Percentiles rank a stretch among this genome's conserved stretches.
phyloP scores from a whole-genome alignment of 2,888 invertebrate species.

The Pogonocherus hispidulus region DNA sequence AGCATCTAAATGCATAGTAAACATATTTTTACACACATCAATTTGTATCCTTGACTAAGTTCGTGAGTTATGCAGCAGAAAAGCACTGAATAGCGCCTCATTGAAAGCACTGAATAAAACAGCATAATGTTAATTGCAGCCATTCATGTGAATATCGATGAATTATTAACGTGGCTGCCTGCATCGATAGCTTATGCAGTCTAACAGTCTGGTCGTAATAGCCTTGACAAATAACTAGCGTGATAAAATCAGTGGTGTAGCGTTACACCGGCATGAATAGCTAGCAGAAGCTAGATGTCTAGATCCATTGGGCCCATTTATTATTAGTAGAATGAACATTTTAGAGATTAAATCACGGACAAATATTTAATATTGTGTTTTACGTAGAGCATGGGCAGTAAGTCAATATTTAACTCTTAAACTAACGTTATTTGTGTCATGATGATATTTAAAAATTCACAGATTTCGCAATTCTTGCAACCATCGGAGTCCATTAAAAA shows the following conservation, averaged over 20 bases:
- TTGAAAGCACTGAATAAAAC: slow-evolving; percentile 24
- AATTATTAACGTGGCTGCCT: slow-evolving; percentile 32
- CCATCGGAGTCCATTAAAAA: no score
- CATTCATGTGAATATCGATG: slow-evolving; percentile 36
- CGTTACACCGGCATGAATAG: slow-evolving; percentile 9
- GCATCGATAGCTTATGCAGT: slow-evolving; percentile 29
- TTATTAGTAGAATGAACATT: no score
- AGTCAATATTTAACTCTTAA: no score
- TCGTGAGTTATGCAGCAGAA: neutral
- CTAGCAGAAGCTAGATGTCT: neutral
- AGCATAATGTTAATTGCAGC: slow-evolving; percentile 31
- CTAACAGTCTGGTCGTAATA: slow-evolving; percentile 29
- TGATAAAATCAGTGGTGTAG: slow-evolving; percentile 23
- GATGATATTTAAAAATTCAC: no score
- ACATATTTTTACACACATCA: no score
- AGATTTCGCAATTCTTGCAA: no score
- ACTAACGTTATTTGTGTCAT: no score
- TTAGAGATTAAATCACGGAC: no score
- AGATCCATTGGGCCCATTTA: no score
- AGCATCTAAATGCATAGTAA: no score
- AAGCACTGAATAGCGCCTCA: slow-evolving; percentile 23
- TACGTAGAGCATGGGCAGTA: no score
- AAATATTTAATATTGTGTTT: no score
- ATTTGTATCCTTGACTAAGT: neutral
- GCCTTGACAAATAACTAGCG: slow-evolving; percentile 27